Conservation (phyloP, 2,113 vertebrate species). For the Prunella fulvescens region DNA sequence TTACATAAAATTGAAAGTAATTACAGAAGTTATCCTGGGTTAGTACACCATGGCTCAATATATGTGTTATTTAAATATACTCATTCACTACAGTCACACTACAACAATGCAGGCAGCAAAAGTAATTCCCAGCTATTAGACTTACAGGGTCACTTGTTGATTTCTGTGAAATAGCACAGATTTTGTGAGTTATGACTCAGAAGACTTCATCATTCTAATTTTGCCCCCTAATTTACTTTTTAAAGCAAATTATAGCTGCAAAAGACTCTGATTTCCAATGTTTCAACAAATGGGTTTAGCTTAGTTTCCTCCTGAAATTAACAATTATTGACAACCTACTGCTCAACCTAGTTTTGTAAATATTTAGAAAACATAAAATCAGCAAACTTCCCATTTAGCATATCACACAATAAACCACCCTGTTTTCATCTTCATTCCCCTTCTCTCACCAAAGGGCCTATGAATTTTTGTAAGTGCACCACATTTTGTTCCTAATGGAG, state of each 20-base stretch:
- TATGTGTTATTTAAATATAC: neutral
- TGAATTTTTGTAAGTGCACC: neutral
- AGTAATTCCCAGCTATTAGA: neutral
- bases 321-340: neutral
- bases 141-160: neutral
- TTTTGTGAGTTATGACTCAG: neutral
- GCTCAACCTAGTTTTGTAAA: neutral
- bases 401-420: neutral
- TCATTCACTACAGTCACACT: neutral
- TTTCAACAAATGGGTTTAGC: neutral
- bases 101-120: neutral
- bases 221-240: neutral
- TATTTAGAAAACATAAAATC: neutral
- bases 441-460: neutral
- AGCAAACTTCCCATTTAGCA: neutral
- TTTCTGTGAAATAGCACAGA: neutral
- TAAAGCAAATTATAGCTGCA: neutral
- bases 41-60: neutral
- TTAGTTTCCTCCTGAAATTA: neutral
- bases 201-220: neutral
- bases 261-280: neutral
- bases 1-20: neutral
- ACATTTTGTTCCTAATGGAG: neutral
- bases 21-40: neutral
- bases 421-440: neutral